Base-by-base conservation (phyloP, 2,797 vertebrate species). In the Scolopax bukidnonensis region DNA sequence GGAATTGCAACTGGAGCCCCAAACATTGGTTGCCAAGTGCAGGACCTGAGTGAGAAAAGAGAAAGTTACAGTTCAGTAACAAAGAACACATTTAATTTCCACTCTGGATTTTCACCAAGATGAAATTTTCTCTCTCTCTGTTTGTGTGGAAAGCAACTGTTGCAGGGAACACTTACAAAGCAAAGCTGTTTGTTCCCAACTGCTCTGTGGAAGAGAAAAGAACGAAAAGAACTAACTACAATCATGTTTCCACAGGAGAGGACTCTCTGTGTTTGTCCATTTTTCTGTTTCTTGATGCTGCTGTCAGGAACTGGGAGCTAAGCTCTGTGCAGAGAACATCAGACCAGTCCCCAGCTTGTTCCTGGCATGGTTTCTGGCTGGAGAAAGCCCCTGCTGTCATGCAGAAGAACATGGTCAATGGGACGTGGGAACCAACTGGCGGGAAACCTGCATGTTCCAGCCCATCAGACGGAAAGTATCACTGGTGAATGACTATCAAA, bases 311-410 rank as follows among this genome's bases (percentile, higher is more conserved):
- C 18, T 40, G 24, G 15, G n/a, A 93, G 41, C 19, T 81, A 50
- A 53, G 8, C 11, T 47, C 36, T 32, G 25, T 56, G 47, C 47
- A 88, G 77, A 61, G 61, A 88, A 30, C 9, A 2, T 4, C 41
- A 78, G 51, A 40, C 2, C 50, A 57, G 21, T 10, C 11, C 13
- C 16, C 79, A 93, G 50, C 73, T 41, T 65, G 38, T 47, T 16
- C 76, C 18, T 2, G 0, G 41, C 0, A 0, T 63, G 47, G 13
- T 12, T 86, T 61, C 43, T 69, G 28, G 21, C 43, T 1, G 0
- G 73, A 47, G 13, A 84, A 71, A 56, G 9, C 28, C 36, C 11
- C 48, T 24, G 13, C 53, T 75, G 38, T 40, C 40, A 47, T n/a
- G 32, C 16, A 75, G 48, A 48, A 71, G 75, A 78, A 68, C 53